Base-by-base conservation (phyloP, 2,113 vertebrate genomes). In the Rousettus leschenaultii region DNA sequence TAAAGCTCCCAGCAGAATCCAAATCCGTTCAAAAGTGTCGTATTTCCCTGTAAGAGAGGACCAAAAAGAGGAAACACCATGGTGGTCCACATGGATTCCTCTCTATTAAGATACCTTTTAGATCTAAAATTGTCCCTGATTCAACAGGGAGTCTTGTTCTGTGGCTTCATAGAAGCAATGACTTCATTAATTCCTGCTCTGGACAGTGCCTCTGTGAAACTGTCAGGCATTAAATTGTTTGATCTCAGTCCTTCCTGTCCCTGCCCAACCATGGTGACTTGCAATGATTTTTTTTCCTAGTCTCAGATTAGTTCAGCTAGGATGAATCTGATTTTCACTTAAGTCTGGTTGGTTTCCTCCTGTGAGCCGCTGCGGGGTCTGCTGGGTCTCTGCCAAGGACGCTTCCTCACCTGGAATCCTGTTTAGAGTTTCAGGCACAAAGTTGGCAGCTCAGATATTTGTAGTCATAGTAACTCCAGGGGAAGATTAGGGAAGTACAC, bases 331-430 rank as follows among this genome's bases (percentile, higher is more conserved):
- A 95, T 96, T 97, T 97, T 94, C 83, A 61, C 86, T 96, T 66
- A 96, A 94, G 87, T 91, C 70, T 96, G 84, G 57, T 92, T 77
- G 48, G 91, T 96, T 43, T 40, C 79, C 55, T 85, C 40, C 91
- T 97, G 80, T 38, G 94, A 96, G 83, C 43, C 7, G 24, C 63
- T 86, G 84, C 26, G 48, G 85, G 43, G 15, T 87, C 70, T 89
- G 70, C 85, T 97, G 96, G 86, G 66, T 91, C 70, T 74, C 71
- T 89, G 95, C 96, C 97, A 96, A 97, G 51, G 93, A 93, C 0
- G 7, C 73, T 96, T 97, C 95, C 95, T 98, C 95, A 97, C 97
- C 96, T 98, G 96, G 93, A 98, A 94, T 96, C 93, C 93, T 96
- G 63, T 96, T 98, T 90, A 92, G 77, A 79, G 38, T 93, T 97